Conservation (phyloP, 2,797 vertebrate genomes). For the Sus cebifrons region DNA sequence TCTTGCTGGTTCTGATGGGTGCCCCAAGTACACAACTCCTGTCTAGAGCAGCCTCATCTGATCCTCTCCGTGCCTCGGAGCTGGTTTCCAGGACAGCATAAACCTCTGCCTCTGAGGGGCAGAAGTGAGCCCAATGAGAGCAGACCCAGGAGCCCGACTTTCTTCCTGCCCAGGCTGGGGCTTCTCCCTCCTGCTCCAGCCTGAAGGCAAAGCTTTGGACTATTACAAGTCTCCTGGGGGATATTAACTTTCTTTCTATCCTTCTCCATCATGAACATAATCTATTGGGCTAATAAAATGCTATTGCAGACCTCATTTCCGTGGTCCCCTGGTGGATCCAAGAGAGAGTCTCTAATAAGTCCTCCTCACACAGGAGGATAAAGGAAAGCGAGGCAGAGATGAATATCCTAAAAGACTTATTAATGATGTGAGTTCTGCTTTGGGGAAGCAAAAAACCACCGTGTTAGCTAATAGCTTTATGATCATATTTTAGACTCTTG, state of each 20-base stretch:
- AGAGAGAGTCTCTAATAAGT: constrained; percentile 61
- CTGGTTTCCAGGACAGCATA: background rate
- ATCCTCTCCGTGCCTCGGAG: background rate
- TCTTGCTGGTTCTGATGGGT: background rate
- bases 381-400: constrained; percentile 51
- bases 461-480: constrained; percentile 58
- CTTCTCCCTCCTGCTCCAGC: background rate
- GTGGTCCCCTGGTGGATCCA: constrained; percentile 37
- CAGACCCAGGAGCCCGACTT: background rate
- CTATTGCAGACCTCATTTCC: constrained; percentile 56
- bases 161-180: background rate
- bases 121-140: background rate
- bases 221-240: constrained; percentile 31
- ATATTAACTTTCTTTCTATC: constrained; percentile 8
- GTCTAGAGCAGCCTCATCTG: background rate
- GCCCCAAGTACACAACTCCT: background rate
- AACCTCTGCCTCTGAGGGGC: background rate
- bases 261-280: constrained; percentile 42
- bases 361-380: background rate
- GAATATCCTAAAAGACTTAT: constrained; percentile 55
- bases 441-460: constrained; percentile 38
- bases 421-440: constrained; percentile 60
- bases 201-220: background rate
- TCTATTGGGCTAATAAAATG: constrained; percentile 76
- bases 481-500: constrained; percentile 68